phyloP scores from a whole-genome alignment of 1,140 invertebrate species.

The Drosophila chauvacae region DNA sequence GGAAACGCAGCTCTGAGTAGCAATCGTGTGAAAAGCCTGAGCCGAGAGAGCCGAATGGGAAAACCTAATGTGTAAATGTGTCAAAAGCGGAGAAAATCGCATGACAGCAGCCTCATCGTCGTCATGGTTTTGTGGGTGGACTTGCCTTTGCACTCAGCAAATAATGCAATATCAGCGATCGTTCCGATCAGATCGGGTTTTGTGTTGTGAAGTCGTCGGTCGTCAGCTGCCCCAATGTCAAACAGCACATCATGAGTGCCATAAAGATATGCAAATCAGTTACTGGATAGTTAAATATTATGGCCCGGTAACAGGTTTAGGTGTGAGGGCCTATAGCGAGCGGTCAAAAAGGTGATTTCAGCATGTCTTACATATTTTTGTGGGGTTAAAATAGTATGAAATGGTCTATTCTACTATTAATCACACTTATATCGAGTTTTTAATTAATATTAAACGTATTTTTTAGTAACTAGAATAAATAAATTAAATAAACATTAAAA shows the following conservation, averaged over 20 bases:
- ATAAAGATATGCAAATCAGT: constrained; percentile 60
- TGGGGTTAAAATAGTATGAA: background rate
- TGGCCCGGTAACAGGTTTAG: constrained; percentile 37
- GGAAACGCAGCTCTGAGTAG: constrained; percentile 16
- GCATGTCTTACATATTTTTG: background rate
- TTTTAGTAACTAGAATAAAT: no score
- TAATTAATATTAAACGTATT: no score
- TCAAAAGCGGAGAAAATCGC: constrained; percentile 68
- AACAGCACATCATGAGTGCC: constrained; percentile 42
- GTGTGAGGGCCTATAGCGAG: constrained; percentile 6
- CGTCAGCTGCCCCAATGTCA: constrained; percentile 51
- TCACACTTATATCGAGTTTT: no score
- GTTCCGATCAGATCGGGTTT: constrained; percentile 9
- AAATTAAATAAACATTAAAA: no score
- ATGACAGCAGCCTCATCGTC: constrained; percentile 22
- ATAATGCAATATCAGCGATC: constrained; percentile 11
- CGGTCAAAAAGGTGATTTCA: background rate
- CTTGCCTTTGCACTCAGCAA: constrained; percentile 29
- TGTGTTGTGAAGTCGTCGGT: constrained; percentile 15
- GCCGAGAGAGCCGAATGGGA: constrained; percentile 45
- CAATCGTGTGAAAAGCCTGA: constrained; percentile 65
- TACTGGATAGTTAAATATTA: constrained; percentile 25
- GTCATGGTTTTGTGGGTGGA: constrained; percentile 31
- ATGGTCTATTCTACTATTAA: background rate
- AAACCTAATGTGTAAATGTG: constrained; percentile 73